Conservation (phyloP, 2,797 vertebrate genomes). For the Otolemur crassicaudatus region DNA sequence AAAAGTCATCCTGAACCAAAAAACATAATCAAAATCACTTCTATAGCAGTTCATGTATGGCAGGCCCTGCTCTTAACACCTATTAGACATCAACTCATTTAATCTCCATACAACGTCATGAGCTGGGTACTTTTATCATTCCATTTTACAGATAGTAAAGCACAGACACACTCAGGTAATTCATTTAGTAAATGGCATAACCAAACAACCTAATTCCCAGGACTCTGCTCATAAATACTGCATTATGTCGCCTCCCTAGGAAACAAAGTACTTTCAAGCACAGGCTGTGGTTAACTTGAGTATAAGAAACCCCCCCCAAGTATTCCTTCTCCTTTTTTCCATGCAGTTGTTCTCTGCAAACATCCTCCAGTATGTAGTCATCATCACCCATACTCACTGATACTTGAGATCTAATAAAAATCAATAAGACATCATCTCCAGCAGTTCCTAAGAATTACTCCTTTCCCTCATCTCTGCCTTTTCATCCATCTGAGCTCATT, state of each 20-base stretch:
- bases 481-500: conserved; percentile 18
- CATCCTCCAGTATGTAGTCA: not conserved
- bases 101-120: not conserved
- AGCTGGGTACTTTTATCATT: not conserved
- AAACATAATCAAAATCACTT: not conserved
- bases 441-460: not conserved
- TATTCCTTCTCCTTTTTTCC: conserved; percentile 6
- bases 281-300: not conserved
- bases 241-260: not conserved
- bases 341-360: conserved; percentile 13
- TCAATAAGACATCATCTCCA: not conserved
- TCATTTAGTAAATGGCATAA: not conserved
- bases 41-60: not conserved
- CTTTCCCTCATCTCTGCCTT: not conserved
- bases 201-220: not conserved
- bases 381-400: not conserved
- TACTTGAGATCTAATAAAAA: not conserved
- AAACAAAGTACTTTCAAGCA: not conserved
- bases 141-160: not conserved
- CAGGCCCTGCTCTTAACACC: not conserved
- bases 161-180: conserved; percentile 6
- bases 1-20: not conserved
- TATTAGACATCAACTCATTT: not conserved
- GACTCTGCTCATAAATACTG: not conserved
- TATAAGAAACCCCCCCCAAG: not conserved